Conservation (phyloP, 2,888 invertebrate genomes). For the Eupithecia abbreviata region DNA sequence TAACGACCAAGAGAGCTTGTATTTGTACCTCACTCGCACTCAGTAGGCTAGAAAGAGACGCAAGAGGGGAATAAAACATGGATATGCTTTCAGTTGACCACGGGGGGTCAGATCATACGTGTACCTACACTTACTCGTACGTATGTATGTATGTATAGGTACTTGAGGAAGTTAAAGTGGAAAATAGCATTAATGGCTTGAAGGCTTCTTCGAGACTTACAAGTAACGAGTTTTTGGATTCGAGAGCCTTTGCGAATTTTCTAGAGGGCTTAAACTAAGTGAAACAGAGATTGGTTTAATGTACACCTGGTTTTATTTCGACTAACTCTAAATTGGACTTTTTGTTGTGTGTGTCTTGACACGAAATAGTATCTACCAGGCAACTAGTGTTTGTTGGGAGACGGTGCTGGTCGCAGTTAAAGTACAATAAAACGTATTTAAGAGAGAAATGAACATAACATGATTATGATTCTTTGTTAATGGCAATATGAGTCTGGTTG, state of each 20-base stretch:
- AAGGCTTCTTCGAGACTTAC: constrained; percentile 15
- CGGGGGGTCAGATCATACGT: constrained; percentile 42
- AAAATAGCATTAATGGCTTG: constrained; percentile 9
- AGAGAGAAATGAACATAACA: too few species aligned
- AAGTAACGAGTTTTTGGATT: constrained; percentile 7
- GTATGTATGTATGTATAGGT: background rate
- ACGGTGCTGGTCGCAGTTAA: background rate
- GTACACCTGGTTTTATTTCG: background rate
- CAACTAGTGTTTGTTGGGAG: background rate
- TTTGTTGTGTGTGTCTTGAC: background rate
- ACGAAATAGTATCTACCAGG: background rate
- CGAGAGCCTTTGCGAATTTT: background rate
- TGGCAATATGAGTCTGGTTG: too few species aligned
- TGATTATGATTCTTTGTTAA: too few species aligned
- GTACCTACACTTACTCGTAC: background rate
- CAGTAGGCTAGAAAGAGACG: constrained; percentile 21
- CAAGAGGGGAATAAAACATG: constrained; percentile 39
- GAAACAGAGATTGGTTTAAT: background rate
- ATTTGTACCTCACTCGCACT: constrained; percentile 9
- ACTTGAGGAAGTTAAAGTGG: background rate
- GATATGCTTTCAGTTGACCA: constrained; percentile 46
- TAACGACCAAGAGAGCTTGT: constrained; percentile 31
- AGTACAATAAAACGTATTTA: background rate
- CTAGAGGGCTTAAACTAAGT: background rate
- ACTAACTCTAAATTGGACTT: background rate